A percentile compares a stretch with the other conserved stretches of the same genome.
Evolutionary conservation across 2,888 invertebrate genomes (phyloP).

Genomic region (Uropetala carovei): DNA sequence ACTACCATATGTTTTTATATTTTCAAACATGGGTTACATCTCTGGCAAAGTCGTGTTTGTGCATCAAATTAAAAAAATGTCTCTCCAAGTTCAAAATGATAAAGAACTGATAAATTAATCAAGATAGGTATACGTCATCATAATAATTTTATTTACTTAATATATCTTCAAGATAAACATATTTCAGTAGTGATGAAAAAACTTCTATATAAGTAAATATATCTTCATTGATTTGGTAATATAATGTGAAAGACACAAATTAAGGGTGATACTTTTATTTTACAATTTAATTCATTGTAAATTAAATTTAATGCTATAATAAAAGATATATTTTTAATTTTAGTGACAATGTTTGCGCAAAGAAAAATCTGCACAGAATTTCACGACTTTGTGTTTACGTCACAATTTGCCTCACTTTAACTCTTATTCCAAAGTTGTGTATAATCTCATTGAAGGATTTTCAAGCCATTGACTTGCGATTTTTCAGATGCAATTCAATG

Average conservation of each 20-base stretch:
- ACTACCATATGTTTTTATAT: slow-evolving; percentile 28
- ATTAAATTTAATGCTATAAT: background rate
- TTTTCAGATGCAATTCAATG: background rate
- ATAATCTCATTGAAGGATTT: background rate
- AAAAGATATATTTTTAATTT: background rate
- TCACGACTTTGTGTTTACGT: background rate
- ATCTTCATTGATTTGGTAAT: too few relatives aligned
- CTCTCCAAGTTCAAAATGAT: too few relatives aligned
- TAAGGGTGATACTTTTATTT: background rate
- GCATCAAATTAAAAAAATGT: background rate
- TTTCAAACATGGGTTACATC: background rate
- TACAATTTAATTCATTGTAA: background rate
- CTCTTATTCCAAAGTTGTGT: background rate
- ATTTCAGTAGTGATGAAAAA: too few relatives aligned
- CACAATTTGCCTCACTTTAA: background rate
- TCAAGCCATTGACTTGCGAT: background rate
- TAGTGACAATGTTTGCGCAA: background rate
- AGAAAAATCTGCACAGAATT: background rate
- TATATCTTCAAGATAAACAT: too few relatives aligned
- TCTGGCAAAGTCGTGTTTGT: background rate
- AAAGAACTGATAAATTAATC: too few relatives aligned
- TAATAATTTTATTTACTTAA: too few relatives aligned
- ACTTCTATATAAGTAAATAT: too few relatives aligned
- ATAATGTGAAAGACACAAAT: too few relatives aligned
- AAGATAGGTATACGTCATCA: too few relatives aligned